Evolutionary conservation across 2,113 vertebrate species (phyloP), one percentile per base, ranked within the genome.

Genomic region (Pongo abelii): DNA sequence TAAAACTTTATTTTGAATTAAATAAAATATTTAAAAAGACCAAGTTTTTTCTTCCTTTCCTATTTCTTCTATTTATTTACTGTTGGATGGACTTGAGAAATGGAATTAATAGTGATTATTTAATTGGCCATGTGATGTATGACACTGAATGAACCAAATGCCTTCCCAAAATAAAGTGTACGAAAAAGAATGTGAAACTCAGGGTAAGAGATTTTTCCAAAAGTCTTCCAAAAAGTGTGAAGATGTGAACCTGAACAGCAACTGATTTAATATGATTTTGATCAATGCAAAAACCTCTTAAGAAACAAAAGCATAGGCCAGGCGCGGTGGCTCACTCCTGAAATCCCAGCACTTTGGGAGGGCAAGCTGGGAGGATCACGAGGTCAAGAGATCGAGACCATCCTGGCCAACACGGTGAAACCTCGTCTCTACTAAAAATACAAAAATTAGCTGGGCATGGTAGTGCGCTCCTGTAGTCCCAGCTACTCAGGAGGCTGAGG

Each of bases 241-340:
- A 52, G 12, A 92, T 43, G 48, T 55, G 27, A 77, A 74, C 25
- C 8, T 86, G 40, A 6, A 85, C 6, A 91, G 52, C 9, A 61
- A 38, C 46, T 79, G 52, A 93, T 48, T 55, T 75, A 92, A 70
- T 52, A 67, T 13, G 25, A 91, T 25, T 72, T 61, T 95, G 17
- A 81, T 84, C n/a, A 96, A 97, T 67, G 1, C 27, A 93, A 52
- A 72, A 70, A 70, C 35, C 2, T 89, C 57, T 91, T 93, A 70
- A 85, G 64, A 80, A 92, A 96, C 14, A 89, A 81, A 64, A 64
- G 61, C 61, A 64, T 1, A 59, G 5, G 61, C 27, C 27, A 2
- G 61, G 27, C 2, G 0, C 27, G 0, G 61, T 64, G 61, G 61
- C 61, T 64, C 61, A 64, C 2, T 5, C 61, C 27, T 6, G 27